Base-by-base conservation (phyloP, 1,140 invertebrate genomes). In the Drosophila truncata region DNA sequence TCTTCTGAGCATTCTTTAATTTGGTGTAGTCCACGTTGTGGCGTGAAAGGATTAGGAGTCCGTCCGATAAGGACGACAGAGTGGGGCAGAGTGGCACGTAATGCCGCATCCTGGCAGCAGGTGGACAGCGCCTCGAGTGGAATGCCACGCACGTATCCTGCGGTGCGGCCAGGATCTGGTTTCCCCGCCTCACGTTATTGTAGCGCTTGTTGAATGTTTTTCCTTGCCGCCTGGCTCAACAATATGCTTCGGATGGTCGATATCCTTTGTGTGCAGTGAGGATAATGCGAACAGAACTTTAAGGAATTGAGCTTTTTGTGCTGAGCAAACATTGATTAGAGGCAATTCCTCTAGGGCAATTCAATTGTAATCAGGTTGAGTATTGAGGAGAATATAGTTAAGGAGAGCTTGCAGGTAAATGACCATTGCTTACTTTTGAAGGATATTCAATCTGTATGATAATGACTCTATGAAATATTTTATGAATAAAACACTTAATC, bases 141-240 rank as follows among this genome's bases (percentile, higher is more conserved):
- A 39, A 76, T 65, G 39, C 73, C 52, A 76, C 46, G 73, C 73
- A 76, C 73, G 73, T 76, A 66, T 31, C 62, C 54, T 44, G 57
- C 23, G 64, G 33, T 37, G 63, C 13, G 46, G 35, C 66, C 33
- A 11, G 29, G 6, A 55, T 25, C 27, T 33, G 63, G 63, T 18
- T 69, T 57, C 31, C 25, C 37, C 41, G 16, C 47, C 25, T 52
- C 59, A n/a, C 66, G 37, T 69, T 70, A 57, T 71, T 70, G 49
- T 57, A 57, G 18, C 54, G 23, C 39, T 42, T 29, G 64, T 27
- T 37, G 67, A 44, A 57, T 74, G 58, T 35, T 50, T 75, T 54
- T 31, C 25, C 41, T 33, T 39, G 31, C 31, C n/a, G 18, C 52
- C 29, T 27, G 16, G n/a, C 37, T 41, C 31, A 61, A 73, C 69